A percentile compares a stretch with the other conserved stretches of the same genome.
phyloP scores from a whole-genome alignment of 2,797 vertebrate genomes.

The Sylvia borin region DNA sequence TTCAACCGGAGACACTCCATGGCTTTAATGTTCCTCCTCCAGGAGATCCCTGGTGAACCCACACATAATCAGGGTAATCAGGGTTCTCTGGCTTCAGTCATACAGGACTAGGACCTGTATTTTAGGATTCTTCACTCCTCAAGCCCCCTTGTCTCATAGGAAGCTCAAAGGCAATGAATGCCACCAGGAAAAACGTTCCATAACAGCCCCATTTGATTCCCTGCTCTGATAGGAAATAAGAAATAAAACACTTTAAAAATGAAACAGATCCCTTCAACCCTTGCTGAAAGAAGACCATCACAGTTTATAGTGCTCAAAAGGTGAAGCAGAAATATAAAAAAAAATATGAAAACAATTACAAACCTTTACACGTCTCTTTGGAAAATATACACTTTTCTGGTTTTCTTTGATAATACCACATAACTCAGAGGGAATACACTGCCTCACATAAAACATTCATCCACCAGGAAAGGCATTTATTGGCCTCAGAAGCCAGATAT shows the following conservation, averaged over 20 bases:
- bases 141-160: not conserved
- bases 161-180: not conserved
- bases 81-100: not conserved
- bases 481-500: not conserved
- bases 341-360: conserved; percentile 31
- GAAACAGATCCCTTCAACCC: conserved; percentile 22
- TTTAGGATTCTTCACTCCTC: not conserved
- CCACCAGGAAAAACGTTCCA: not conserved
- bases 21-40: not conserved
- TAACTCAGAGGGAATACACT: not conserved
- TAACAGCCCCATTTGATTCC: conserved; percentile 3
- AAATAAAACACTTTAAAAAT: conserved; percentile 53
- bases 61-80: not conserved
- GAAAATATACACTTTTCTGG: conserved; percentile 14
- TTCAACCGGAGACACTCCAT: not conserved
- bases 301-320: conserved; percentile 28
- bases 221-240: not conserved
- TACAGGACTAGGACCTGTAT: not conserved
- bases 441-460: not conserved
- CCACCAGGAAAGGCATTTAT: not conserved
- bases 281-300: conserved; percentile 4
- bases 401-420: not conserved
- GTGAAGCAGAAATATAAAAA: conserved; percentile 7
- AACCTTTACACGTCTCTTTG: not conserved
- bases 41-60: not conserved